Evolutionary conservation across 92 coral and sea anemone species (phyloP).

Genomic region (Epizoanthus stellaris): DNA sequence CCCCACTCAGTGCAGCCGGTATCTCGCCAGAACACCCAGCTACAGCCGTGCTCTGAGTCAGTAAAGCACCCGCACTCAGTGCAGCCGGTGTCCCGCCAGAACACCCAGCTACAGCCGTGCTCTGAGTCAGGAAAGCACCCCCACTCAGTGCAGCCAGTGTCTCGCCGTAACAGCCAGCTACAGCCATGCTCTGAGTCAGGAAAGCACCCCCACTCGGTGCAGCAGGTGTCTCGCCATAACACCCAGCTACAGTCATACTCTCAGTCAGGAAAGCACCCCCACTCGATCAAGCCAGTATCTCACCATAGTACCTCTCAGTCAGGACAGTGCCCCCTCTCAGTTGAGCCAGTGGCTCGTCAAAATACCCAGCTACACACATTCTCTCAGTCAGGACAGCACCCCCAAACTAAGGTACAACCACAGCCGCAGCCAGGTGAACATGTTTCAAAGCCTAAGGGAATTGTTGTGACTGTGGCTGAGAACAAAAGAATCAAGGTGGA

Average conservation of each 20-base stretch:
- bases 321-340: too few species aligned
- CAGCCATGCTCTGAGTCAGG: background rate
- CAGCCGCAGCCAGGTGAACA: conserved; percentile 10
- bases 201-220: conserved; percentile 6
- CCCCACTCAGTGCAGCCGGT: background rate
- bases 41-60: background rate
- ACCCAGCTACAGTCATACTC: background rate
- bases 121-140: too few species aligned
- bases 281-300: background rate
- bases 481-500: conserved; percentile 36
- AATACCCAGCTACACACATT: background rate
- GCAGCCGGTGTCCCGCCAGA: background rate
- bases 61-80: background rate
- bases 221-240: conserved; percentile 5
- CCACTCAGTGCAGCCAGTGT: too few species aligned
- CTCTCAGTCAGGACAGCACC: background rate
- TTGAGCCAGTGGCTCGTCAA: background rate
- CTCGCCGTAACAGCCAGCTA: background rate
- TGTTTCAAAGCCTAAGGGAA: conserved; percentile 16
- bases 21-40: conserved; percentile 7
- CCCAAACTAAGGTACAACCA: background rate
- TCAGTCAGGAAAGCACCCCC: background rate
- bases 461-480: conserved; percentile 1
- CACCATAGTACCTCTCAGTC: background rate
- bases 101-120: background rate